These are phyloP conservation scores for Trogon surrucura DNA, from an alignment of 2,113 vertebrate genomes.

Conservation along the genomic window DNA sequence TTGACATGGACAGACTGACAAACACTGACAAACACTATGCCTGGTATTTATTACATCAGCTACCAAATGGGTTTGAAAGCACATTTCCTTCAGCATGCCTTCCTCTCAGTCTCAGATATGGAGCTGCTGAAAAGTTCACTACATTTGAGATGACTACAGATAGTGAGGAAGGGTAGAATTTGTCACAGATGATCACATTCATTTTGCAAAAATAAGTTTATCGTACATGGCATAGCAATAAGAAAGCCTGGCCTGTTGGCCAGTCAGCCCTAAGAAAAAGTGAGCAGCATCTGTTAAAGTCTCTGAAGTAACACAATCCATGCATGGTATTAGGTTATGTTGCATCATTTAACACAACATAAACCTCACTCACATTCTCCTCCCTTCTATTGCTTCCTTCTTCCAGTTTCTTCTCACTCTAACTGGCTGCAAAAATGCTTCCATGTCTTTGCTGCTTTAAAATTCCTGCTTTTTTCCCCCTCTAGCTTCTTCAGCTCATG, in stretches of 20 bases:
- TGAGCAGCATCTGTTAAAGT: conserved; percentile 49
- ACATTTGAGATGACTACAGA: neutral
- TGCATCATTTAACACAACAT: conserved; percentile 70
- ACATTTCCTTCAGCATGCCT: neutral
- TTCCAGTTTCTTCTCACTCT: conserved; percentile 17
- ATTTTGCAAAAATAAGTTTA: conserved; percentile 54
- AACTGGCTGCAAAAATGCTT: conserved; percentile 21
- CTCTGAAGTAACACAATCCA: conserved; percentile 56
- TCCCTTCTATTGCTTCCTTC: conserved; percentile 33
- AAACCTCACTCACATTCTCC: conserved; percentile 54
- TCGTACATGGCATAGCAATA: neutral
- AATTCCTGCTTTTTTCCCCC: neutral
- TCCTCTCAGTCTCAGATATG: neutral
- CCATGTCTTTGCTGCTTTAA: conserved; percentile 16
- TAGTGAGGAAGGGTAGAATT: neutral
- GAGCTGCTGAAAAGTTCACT: conserved; percentile 5
- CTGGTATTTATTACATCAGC: neutral
- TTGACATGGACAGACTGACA: neutral
- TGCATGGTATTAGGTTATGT: conserved; percentile 64
- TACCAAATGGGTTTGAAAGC: neutral
- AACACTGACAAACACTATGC: neutral
- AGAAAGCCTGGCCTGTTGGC: neutral
- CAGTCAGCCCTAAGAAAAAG: conserved; percentile 33
- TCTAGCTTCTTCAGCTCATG: neutral
- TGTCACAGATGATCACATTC: conserved; percentile 15